Conservation (phyloP, 2,797 vertebrate species). For the Pangasius macronema region DNA sequence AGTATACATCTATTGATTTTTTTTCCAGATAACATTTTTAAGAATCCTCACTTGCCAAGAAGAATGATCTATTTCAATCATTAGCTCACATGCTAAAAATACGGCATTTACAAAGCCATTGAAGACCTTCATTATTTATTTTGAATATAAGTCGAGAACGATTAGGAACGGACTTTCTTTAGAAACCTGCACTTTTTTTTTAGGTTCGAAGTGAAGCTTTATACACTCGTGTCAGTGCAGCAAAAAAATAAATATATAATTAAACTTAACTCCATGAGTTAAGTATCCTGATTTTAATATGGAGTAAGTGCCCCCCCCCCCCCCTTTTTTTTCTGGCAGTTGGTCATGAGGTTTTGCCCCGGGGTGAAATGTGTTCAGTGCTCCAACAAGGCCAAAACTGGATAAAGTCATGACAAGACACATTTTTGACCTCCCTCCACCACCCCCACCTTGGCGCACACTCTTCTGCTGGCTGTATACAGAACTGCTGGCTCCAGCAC, state of each 20-base stretch:
- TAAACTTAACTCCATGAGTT: neutral
- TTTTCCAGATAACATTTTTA: neutral
- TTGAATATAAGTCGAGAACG: neutral
- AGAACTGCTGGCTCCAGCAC: slow-evolving; percentile 53
- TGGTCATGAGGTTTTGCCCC: neutral
- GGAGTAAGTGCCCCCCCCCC: neutral
- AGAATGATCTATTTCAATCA: neutral
- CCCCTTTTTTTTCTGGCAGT: neutral
- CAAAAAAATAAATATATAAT: too few relatives aligned
- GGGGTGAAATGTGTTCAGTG: neutral
- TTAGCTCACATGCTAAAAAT: neutral
- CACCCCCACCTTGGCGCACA: slow-evolving; percentile 4
- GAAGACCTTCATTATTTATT: neutral
- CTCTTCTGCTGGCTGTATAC: slow-evolving; percentile 33
- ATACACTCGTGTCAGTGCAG: neutral
- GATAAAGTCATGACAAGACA: slow-evolving; percentile 47
- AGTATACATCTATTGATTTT: slow-evolving; percentile 16
- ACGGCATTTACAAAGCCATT: neutral
- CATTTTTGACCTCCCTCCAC: slow-evolving; percentile 31
- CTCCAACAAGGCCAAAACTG: slow-evolving; percentile 21
- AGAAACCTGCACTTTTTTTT: neutral
- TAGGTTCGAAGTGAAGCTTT: too few relatives aligned
- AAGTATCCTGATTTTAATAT: neutral
- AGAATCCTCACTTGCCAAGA: neutral
- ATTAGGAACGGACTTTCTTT: neutral